These are phyloP conservation scores for Agrochola macilenta DNA, from an alignment of 2,888 invertebrate genomes.

Conservation along the genomic window DNA sequence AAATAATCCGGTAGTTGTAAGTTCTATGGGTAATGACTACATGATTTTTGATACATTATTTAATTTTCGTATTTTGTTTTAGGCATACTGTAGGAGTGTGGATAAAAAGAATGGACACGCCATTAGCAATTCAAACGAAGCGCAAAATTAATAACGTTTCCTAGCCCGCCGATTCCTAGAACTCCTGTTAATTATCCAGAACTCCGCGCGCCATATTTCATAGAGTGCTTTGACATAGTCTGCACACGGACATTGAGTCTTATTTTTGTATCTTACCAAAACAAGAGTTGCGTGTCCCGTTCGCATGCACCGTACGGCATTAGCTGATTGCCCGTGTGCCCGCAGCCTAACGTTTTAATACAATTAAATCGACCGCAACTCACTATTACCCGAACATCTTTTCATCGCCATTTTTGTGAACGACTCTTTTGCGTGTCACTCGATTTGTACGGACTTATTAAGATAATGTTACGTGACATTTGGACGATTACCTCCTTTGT, in stretches of 20 bases:
- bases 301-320: constrained; percentile 86
- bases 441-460: constrained; percentile 78
- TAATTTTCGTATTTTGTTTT: neutral
- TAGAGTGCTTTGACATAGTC: constrained; percentile 41
- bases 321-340: constrained; percentile 88
- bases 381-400: constrained; percentile 86
- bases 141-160: constrained; percentile 14
- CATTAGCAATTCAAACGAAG: constrained; percentile 21
- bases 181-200: neutral
- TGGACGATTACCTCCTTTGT: constrained; percentile 57
- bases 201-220: constrained; percentile 19
- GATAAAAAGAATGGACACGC: no score
- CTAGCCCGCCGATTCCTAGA: constrained; percentile 9
- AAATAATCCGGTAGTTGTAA: constrained; percentile 69
- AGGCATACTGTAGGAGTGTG: neutral
- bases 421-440: constrained; percentile 87
- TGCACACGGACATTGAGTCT: constrained; percentile 33
- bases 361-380: constrained; percentile 88
- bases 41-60: neutral
- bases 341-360: constrained; percentile 89
- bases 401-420: constrained; percentile 85
- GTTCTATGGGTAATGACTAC: constrained; percentile 7
- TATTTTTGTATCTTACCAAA: constrained; percentile 64
- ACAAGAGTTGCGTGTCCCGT: constrained; percentile 84
- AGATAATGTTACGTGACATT: constrained; percentile 76